Evolutionary conservation across 2,797 vertebrate species (phyloP).

Genomic region (Bovichtus diacanthus): DNA sequence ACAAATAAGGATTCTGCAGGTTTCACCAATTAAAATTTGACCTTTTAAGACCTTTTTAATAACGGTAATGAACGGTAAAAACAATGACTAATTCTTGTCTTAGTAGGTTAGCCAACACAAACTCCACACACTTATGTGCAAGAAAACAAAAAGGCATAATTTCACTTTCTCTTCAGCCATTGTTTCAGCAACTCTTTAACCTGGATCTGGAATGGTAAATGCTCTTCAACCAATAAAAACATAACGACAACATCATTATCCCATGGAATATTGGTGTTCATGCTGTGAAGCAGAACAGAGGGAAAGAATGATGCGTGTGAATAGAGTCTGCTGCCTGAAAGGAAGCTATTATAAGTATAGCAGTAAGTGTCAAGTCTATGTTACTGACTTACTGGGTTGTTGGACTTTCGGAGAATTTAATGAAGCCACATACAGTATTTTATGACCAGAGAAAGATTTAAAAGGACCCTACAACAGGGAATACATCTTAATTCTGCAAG

Average conservation of each 20-base stretch:
- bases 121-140: neutral
- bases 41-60: neutral
- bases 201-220: conserved; percentile 14
- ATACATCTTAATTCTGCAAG: conserved; percentile 23
- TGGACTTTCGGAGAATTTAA: conserved; percentile 29
- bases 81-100: no score
- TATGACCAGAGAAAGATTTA: conserved; percentile 25
- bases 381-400: conserved; percentile 24
- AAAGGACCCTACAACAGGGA: conserved; percentile 27
- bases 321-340: conserved; percentile 41
- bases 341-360: conserved; percentile 35
- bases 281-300: conserved; percentile 48
- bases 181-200: neutral
- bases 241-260: conserved; percentile 32
- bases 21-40: no score
- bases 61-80: no score
- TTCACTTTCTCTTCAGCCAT: neutral
- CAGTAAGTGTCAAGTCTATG: conserved; percentile 33
- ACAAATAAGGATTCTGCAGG: neutral
- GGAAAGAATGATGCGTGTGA: conserved; percentile 42
- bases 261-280: conserved; percentile 39
- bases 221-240: conserved; percentile 9
- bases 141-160: neutral
- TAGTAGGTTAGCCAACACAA: no score
- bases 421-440: conserved; percentile 15